Conservation (phyloP, 1,140 invertebrate genomes). For the Venustaconcha ellipsiformis region DNA sequence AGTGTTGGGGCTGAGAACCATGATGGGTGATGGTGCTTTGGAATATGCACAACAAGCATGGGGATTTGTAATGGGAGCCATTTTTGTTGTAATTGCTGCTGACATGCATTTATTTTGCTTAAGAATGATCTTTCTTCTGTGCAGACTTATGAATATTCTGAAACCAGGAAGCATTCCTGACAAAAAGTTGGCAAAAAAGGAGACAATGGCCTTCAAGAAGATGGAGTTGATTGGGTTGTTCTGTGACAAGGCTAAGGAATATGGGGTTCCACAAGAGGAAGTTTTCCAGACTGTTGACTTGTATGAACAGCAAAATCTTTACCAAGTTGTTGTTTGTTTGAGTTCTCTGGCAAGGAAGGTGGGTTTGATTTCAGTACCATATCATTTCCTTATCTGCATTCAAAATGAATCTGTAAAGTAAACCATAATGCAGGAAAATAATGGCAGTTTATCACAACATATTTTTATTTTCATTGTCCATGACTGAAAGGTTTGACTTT, state of each 20-base stretch:
- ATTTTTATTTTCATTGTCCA: not conserved
- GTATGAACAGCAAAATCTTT: constrained; percentile 95
- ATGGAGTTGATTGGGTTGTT: constrained; percentile 98
- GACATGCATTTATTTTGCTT: no score
- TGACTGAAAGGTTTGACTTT: not conserved
- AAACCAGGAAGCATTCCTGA: no score
- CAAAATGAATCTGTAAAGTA: not conserved
- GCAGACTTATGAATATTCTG: no score
- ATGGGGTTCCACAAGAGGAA: constrained; percentile 93
- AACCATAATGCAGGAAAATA: not conserved
- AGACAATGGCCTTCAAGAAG: constrained; percentile 58
- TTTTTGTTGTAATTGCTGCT: no score
- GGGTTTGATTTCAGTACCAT: constrained; percentile 42
- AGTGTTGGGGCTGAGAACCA: no score
- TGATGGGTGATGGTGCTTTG: no score
- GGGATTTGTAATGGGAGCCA: no score
- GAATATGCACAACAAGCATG: no score
- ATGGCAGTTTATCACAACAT: not conserved
- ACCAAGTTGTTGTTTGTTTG: constrained; percentile 94
- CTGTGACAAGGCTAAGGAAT: constrained; percentile 81
- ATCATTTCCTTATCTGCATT: not conserved
- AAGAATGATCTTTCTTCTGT: no score
- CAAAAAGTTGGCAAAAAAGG: constrained; percentile 10
- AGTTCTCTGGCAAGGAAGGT: constrained; percentile 96
- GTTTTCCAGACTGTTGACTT: constrained; percentile 97